Conservation (phyloP, 2,113 vertebrate species). For the Mellivora capensis region DNA sequence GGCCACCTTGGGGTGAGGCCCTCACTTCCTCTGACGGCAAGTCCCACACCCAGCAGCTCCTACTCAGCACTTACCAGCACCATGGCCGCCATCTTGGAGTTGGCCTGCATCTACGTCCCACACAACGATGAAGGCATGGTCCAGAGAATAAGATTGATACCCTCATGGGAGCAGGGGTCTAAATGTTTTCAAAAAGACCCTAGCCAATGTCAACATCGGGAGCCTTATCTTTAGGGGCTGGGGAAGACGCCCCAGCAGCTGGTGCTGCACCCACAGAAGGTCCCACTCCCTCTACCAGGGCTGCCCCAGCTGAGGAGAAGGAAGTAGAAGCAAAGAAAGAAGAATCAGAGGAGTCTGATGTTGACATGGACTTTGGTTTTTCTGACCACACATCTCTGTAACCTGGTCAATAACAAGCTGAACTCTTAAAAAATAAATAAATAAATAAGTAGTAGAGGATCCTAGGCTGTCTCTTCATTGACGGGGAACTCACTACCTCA, state of each 20-base stretch:
- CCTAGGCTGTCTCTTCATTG: neutral
- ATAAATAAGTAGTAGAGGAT: neutral
- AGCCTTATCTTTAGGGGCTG: neutral
- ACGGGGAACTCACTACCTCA: neutral
- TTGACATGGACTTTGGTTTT: neutral
- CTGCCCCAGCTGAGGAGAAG: neutral
- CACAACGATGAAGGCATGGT: neutral
- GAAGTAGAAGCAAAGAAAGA: neutral
- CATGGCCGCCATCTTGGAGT: neutral
- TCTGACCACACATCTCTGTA: neutral
- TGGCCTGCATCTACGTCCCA: neutral
- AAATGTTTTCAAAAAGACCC: neutral
- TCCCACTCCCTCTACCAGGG: neutral
- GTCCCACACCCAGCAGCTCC: neutral
- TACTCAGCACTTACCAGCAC: fast-evolving
- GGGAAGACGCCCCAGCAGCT: neutral
- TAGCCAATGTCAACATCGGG: neutral
- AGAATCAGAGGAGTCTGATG: neutral
- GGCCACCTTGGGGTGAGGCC: neutral
- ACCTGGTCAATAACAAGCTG: neutral
- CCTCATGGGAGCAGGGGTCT: neutral
- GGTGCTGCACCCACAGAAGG: neutral
- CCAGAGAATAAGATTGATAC: neutral
- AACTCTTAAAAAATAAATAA: neutral
- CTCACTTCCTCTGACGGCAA: neutral